Evolutionary conservation across 2,888 invertebrate genomes (phyloP), one percentile per base, ranked within the genome.

Genomic region (Aproaerema taeniolella): DNA sequence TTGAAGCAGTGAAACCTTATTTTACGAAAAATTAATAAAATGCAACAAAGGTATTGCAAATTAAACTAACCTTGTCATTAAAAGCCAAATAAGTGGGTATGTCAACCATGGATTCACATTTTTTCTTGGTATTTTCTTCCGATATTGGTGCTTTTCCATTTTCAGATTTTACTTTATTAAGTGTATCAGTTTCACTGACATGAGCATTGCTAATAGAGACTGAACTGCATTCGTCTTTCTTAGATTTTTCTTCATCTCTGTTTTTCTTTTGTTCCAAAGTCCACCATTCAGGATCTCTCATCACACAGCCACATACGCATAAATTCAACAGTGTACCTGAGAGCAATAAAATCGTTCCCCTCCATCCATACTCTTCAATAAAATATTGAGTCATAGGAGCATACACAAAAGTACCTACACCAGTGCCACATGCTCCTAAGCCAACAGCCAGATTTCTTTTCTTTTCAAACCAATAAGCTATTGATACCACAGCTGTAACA

Each of bases 401-500:
- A 65, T 95, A 95, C 1, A 96, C 79, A 59, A 96, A 95, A 0
- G 96, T 97, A 8, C 96, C 96, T 33, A 95, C 91, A 0, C 96
- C 96, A 0, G 95, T 95, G 4, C 96, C 96, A 55, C 95, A 95
- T 0, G 95, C 95, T 1, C 95, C 94, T 39, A 96, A 83, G 1
- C 96, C 95, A 2, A 95, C 95, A 2, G 96, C 96, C 47, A 96
- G 88, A 31, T 93, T 93, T 25, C 96, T 89, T 61, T 92, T 93
- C 71, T 94, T 94, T 58, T 96, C 95, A 72, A 97, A 97, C 92
- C 96, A 97, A 67, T 95, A 96, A 5, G 96, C 96, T 42, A 97
- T 94, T 39, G 94, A 93, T 3, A 96, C 96, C 3, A 96, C 96
- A 4, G 96, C 95, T 1, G 96, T 94, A 8, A 96, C 95, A 66